phyloP scores from a whole-genome alignment of 2,113 vertebrate genomes.

The Chunga burmeisteri region DNA sequence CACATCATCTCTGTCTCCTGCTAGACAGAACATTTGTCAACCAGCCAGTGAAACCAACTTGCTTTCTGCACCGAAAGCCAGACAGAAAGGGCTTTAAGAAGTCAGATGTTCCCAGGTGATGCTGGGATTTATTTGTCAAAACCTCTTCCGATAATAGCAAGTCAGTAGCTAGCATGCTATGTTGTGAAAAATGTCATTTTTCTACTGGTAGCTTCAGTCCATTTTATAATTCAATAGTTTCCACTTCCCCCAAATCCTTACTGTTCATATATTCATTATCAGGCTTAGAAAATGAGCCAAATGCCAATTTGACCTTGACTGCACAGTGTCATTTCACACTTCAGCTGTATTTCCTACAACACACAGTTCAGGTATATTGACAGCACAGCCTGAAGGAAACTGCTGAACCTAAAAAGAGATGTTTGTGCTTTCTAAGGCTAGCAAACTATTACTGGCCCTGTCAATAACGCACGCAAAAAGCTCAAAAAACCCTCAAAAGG shows the following conservation, averaged over 20 bases:
- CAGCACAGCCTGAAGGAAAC: not conserved
- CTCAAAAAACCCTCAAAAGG: not conserved
- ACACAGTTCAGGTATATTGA: not conserved
- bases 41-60: constrained; percentile 29
- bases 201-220: not conserved
- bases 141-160: not conserved
- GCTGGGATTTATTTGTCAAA: constrained; percentile 45
- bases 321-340: not conserved
- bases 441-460: not conserved
- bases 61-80: constrained; percentile 8
- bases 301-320: not conserved
- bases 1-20: constrained; percentile 9
- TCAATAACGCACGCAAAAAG: not conserved
- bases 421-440: not conserved
- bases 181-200: not conserved
- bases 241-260: not conserved
- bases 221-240: not conserved
- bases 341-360: not conserved
- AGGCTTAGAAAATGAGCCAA: not conserved
- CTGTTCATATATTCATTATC: not conserved
- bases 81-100: constrained; percentile 23
- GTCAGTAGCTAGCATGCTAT: not conserved
- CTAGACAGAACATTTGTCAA: constrained; percentile 57
- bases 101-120: constrained; percentile 61
- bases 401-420: not conserved